Conservation (phyloP, 2,888 invertebrate genomes). For the Agrotis ipsilon region DNA sequence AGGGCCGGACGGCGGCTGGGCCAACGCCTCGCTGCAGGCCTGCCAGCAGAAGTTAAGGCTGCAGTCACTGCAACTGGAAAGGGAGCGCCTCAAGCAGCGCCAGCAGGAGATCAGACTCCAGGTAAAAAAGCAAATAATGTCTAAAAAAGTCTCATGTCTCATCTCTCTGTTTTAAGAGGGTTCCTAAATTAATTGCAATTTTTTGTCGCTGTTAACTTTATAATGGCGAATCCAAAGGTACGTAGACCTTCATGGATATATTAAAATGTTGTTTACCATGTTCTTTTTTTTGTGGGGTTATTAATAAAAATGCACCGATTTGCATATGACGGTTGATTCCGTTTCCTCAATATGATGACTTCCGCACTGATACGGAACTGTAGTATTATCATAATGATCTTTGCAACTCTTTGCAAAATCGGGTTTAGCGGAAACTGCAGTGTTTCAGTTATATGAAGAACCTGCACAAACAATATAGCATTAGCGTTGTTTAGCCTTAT, state of each 20-base stretch:
- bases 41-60: conserved; percentile 95
- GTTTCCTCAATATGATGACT: conserved; percentile 42
- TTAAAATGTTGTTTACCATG: conserved; percentile 19
- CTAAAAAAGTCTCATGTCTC: neutral
- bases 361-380: conserved; percentile 45
- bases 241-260: neutral
- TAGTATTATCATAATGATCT: conserved; percentile 40
- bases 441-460: neutral
- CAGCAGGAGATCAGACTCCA: conserved; percentile 97
- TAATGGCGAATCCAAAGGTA: no score
- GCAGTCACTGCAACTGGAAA: conserved; percentile 96
- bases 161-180: neutral
- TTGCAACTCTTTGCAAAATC: conserved; percentile 16
- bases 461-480: neutral
- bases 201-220: neutral
- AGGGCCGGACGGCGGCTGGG: conserved; percentile 91
- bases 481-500: neutral
- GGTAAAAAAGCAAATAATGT: conserved; percentile 84
- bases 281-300: conserved; percentile 26
- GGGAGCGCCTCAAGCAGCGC: conserved; percentile 96
- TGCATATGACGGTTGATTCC: conserved; percentile 34
- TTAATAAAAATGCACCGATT: conserved; percentile 36
- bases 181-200: neutral
- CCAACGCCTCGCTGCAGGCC: conserved; percentile 92
- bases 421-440: neutral